These are phyloP conservation scores for Thalassaphorura encarpata DNA, from an alignment of 1,140 invertebrate genomes.

Conservation along the genomic window DNA sequence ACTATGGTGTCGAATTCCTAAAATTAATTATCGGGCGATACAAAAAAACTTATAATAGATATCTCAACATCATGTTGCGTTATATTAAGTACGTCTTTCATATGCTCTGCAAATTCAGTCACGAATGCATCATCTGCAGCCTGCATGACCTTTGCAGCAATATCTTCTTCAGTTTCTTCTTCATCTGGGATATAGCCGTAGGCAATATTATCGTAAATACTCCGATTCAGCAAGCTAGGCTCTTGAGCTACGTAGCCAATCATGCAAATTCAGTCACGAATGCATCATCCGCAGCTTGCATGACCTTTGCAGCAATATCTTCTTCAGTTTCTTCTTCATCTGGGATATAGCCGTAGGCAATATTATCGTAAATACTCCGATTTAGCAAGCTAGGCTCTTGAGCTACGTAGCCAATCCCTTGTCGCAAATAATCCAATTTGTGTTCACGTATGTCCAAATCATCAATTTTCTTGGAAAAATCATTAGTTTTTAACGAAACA, in stretches of 20 bases:
- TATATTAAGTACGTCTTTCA: too few relatives aligned
- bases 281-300: slow-evolving; percentile 53
- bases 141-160: slow-evolving; percentile 39
- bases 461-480: too few relatives aligned
- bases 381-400: slow-evolving; percentile 48
- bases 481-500: too few relatives aligned
- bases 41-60: too few relatives aligned
- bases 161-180: too few relatives aligned
- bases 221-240: slow-evolving; percentile 44
- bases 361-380: slow-evolving; percentile 44
- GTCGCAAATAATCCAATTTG: slow-evolving; percentile 29
- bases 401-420: slow-evolving; percentile 41
- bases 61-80: too few relatives aligned
- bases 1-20: slow-evolving; percentile 62
- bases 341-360: slow-evolving; percentile 38
- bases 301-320: slow-evolving; percentile 37
- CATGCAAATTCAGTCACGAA: slow-evolving; percentile 65
- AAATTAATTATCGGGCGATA: too few relatives aligned
- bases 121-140: slow-evolving; percentile 62
- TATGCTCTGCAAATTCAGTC: slow-evolving; percentile 61
- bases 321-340: background rate
- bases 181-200: slow-evolving; percentile 35
- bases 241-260: slow-evolving; percentile 47
- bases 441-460: slow-evolving; percentile 25
- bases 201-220: slow-evolving; percentile 44